Percentiles rank a stretch among this genome's conserved stretches.
These are phyloP conservation scores for Tetramorium parvispinum DNA, from an alignment of 1,140 invertebrate species.

Conservation along the genomic window DNA sequence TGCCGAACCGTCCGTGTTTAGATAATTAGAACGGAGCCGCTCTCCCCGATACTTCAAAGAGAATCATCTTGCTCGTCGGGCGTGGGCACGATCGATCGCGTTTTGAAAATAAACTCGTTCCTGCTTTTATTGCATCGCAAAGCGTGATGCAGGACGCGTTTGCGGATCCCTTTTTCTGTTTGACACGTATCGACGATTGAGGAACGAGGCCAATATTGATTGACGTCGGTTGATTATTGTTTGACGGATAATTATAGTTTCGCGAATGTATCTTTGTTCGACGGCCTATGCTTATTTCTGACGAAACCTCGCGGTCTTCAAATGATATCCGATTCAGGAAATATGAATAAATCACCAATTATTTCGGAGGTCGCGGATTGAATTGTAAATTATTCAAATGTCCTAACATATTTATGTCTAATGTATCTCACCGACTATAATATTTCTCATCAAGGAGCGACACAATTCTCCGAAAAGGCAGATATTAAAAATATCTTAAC, in stretches of 20 bases:
- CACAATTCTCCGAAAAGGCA: background rate
- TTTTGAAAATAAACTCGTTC: slow-evolving; percentile 58
- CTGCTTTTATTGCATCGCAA: slow-evolving; percentile 39
- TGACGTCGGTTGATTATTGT: slow-evolving; percentile 30
- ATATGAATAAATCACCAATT: slow-evolving; percentile 4
- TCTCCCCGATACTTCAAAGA: slow-evolving; percentile 53
- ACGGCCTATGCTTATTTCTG: background rate
- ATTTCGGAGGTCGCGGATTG: background rate
- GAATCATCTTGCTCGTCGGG: slow-evolving; percentile 23
- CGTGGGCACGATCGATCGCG: slow-evolving; percentile 29
- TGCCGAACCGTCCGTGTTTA: slow-evolving; percentile 48
- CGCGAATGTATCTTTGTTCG: background rate
- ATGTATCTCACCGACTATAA: background rate
- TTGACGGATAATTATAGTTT: slow-evolving; percentile 9
- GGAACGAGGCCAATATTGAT: background rate
- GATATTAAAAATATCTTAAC: slow-evolving; percentile 22
- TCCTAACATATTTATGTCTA: background rate
- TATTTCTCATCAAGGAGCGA: background rate
- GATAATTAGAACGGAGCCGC: slow-evolving; percentile 66
- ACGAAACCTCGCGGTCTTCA: background rate
- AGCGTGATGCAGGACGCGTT: slow-evolving; percentile 17
- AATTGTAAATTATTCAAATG: background rate
- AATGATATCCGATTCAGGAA: background rate
- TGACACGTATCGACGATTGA: slow-evolving; percentile 28
- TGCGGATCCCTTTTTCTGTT: slow-evolving; percentile 3